Conservation (phyloP, 2,113 vertebrate genomes). For the Pterocles gutturalis region DNA sequence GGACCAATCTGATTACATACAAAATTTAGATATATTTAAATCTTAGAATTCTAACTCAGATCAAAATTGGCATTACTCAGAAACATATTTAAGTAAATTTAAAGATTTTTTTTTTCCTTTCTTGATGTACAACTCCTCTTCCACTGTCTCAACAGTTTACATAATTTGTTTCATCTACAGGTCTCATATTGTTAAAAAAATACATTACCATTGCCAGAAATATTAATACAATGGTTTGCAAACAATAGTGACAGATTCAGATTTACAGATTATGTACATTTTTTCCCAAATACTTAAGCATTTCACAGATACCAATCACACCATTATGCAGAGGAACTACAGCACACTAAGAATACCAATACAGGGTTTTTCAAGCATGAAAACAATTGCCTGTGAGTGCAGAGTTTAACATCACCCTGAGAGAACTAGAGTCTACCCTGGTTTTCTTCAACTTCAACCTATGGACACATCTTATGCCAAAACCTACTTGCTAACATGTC, state of each 20-base stretch:
- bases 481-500: not conserved
- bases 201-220: not conserved
- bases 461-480: not conserved
- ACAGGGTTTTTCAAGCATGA: not conserved
- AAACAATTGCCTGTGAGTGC: not conserved
- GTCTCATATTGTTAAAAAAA: not conserved
- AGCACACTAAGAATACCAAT: not conserved
- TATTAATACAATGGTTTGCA: not conserved
- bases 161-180: not conserved
- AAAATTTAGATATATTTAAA: not conserved
- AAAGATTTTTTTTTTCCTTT: not conserved
- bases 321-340: not conserved
- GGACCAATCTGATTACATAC: not conserved
- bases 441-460: not conserved
- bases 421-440: not conserved
- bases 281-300: not conserved
- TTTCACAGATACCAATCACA: not conserved
- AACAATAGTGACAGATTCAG: not conserved
- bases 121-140: not conserved
- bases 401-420: not conserved
- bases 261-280: not conserved
- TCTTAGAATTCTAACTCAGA: not conserved
- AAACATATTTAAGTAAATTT: not conserved
- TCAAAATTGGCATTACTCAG: not conserved
- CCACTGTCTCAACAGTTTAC: not conserved